Evolutionary conservation across 2,888 invertebrate genomes (phyloP).

Genomic region (Lydus trimaculatus): DNA sequence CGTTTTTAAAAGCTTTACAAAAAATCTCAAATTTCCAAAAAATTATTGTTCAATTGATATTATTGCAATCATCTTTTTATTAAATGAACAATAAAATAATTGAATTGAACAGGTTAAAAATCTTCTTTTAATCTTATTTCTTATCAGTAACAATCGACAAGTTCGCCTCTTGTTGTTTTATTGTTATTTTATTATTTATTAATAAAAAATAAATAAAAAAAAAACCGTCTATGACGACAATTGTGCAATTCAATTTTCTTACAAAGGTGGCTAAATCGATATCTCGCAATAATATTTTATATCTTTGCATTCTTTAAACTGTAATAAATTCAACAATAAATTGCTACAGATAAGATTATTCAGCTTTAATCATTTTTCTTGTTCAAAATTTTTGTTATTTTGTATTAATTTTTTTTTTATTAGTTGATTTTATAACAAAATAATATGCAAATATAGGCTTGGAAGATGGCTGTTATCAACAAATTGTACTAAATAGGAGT

Average conservation of each 20-base stretch:
- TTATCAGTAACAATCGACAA: conserved; percentile 16
- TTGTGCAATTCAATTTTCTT: conserved; percentile 17
- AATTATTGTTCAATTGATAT: too few relatives aligned
- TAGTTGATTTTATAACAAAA: not conserved
- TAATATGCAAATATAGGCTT: not conserved
- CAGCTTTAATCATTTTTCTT: conserved; percentile 16
- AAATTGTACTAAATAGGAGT: not conserved
- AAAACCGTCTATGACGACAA: conserved; percentile 11
- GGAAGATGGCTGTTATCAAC: not conserved
- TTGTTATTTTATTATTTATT: conserved; percentile 1
- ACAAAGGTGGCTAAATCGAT: conserved; percentile 24
- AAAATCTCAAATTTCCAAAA: too few relatives aligned
- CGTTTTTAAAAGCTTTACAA: too few relatives aligned
- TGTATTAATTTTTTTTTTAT: not conserved
- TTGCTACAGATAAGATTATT: conserved; percentile 30
- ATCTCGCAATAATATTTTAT: conserved; percentile 24
- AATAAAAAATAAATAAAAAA: not conserved
- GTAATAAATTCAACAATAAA: conserved; percentile 28
- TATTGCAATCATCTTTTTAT: not conserved
- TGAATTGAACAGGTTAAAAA: conserved; percentile 6
- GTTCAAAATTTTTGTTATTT: not conserved
- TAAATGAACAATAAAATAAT: not conserved
- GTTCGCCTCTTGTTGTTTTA: conserved; percentile 8
- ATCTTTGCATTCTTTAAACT: conserved; percentile 28
- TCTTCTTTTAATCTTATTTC: conserved; percentile 21